Percentiles rank a stretch among this genome's conserved stretches.
phyloP scores from a whole-genome alignment of 2,113 vertebrate genomes.

The Pachypanchax playfairii region DNA sequence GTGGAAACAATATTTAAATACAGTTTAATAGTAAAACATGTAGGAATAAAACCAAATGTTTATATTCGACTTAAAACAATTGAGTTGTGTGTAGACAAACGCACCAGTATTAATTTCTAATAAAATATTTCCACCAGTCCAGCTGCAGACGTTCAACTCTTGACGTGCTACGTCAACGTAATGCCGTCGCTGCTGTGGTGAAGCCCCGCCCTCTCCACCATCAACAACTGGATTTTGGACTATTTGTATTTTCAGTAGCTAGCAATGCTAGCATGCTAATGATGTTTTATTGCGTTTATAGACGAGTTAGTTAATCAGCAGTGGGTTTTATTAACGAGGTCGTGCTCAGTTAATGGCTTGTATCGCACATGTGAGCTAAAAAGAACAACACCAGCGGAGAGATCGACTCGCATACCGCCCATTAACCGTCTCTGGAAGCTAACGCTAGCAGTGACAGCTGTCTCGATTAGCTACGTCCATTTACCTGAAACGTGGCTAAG shows the following conservation, averaged over 20 bases:
- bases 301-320: background rate
- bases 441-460: constrained; percentile 66
- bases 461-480: constrained; percentile 28
- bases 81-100: no score
- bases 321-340: background rate
- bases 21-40: no score
- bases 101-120: no score
- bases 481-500: constrained; percentile 17
- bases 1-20: no score
- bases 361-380: constrained; percentile 20
- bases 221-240: constrained; percentile 72
- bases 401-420: constrained; percentile 36
- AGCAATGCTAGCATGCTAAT: constrained; percentile 52
- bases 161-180: constrained; percentile 38
- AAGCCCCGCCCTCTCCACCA: constrained; percentile 56
- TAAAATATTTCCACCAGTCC: no score
- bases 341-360: constrained; percentile 6
- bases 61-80: no score
- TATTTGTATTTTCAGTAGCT: constrained; percentile 60
- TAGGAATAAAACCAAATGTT: no score
- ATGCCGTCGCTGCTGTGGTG: constrained; percentile 1
- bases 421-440: constrained; percentile 43
- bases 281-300: constrained; percentile 14
- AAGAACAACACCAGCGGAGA: constrained; percentile 43
- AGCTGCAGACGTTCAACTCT: constrained; percentile 21